Evolutionary conservation across 2,797 vertebrate species (phyloP), one percentile per base, ranked within the genome.

Genomic region (Sebastes dallii): DNA sequence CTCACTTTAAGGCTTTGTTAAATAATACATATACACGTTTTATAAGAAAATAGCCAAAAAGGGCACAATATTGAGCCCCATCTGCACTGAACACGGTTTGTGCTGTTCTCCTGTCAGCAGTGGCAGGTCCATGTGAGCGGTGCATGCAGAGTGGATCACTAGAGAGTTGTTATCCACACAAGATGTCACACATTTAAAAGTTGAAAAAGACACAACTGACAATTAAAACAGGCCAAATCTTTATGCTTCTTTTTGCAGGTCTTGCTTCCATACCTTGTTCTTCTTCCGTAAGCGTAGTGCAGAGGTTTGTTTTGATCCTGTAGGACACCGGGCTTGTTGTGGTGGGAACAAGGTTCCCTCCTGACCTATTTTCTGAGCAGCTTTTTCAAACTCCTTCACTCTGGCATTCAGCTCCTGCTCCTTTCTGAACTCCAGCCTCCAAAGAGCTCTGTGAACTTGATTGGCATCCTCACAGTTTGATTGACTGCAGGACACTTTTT

Each of bases 281-380:
- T 56, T 68, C 71, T 66, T 61, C 67, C 22, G 72, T 73, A 75
- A 76, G 32, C 72, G 52, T 14, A 36, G 54, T 29, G 70, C 75
- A 69, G 52, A 65, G 59, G n/a, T 64, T 71, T 69, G 61, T 88
- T 89, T 69, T 76, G 67, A 84, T 86, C 82, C 66, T 85, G 82
- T 52, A 83, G 85, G 85, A 91, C 79, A 83, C 64, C 42, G 2
- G 46, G 59, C 72, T 80, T 83, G 76, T 86, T 88, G 60, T 72
- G 69, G 71, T 59, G 72, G 27, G 64, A 88, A 86, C 78, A 81
- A 82, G 72, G 34, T 78, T 89, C 80, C 78, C 81, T 77, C 58
- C 79, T 88, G 91, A 90, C 86, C 88, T 85, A 90, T 88, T 90
- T 92, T 87, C 82, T 60, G 73, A 79, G 72, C 39, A 69, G 74